These are phyloP conservation scores for Tarsius wallacei DNA, from an alignment of 2,797 vertebrate genomes.

Conservation along the genomic window DNA sequence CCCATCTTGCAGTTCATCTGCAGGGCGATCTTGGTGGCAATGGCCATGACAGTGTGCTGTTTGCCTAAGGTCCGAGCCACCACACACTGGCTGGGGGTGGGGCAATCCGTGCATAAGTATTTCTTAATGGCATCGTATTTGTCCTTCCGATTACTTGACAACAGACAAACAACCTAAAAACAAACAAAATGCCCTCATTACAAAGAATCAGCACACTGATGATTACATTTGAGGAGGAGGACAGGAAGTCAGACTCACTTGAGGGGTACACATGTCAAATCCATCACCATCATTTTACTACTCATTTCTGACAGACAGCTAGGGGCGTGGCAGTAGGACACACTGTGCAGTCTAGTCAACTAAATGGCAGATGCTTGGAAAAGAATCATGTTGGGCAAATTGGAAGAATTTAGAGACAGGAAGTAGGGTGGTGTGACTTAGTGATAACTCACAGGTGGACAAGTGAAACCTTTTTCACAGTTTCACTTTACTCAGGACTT, in stretches of 20 bases:
- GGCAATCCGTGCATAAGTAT: conserved; percentile 96
- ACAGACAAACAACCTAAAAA: conserved; percentile 95
- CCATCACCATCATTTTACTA: neutral
- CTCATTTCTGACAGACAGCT: neutral
- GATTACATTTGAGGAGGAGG: neutral
- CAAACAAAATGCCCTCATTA: neutral
- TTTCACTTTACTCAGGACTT: neutral
- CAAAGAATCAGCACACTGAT: neutral
- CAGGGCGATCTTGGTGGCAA: conserved; percentile 97
- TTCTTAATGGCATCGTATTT: conserved; percentile 97
- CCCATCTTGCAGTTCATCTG: conserved; percentile 99
- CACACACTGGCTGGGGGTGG: conserved; percentile 97
- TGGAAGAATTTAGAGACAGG: neutral
- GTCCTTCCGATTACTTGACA: conserved; percentile 96
- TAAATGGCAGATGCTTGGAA: neutral
- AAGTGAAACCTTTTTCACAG: neutral
- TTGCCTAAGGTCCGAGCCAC: conserved; percentile 94
- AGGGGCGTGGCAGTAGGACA: accelerated
- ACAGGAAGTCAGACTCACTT: neutral
- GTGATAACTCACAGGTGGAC: neutral
- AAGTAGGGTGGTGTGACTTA: neutral
- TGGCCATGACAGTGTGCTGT: conserved; percentile 93
- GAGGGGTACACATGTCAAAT: too few relatives aligned
- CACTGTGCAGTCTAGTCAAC: neutral
- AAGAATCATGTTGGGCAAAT: neutral